Evolutionary conservation across 1,140 invertebrate species (phyloP), one percentile per base, ranked within the genome.

Genomic region (Melitaea cinxia): DNA sequence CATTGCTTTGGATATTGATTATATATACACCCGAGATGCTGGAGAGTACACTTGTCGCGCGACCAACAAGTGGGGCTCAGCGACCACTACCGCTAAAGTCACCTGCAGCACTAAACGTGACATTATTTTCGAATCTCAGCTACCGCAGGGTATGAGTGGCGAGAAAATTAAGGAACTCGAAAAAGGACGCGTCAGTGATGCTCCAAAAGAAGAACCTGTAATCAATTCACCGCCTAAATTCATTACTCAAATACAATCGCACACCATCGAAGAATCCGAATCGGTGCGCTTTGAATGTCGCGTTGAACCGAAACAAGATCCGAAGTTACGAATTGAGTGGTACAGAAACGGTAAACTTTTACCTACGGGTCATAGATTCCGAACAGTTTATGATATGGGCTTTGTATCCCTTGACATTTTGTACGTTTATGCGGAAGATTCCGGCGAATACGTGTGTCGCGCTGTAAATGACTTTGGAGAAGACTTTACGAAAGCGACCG

Each of bases 231-330:
- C 96, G 55, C 97, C 97, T 6, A 95, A 94, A 82, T 98, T 98
- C 79, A 94, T 96, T 14, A 96, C 96, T 2, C 96, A 96, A 80
- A 97, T 97, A 68, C 92, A 95, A 80, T 96, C 95, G 7, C 92
- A 94, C 12, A 95, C 95, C 1, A 93, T 96, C 2, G 95, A 96
- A 76, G 97, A 99, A 91, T 96, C 96, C 7, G 97, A 99, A 90
- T 94, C 96, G 0, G 95, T 98, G 0, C 95, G 97, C 56, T 99
- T 99, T 80, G 98, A 99, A 88, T 99, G 97, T 77, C 94, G 95
- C 59, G 96, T 99, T 3, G 96, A 98, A 82, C 99, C 98, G 0
- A 96, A 98, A 88, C 96, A 97, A 71, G 98, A 99, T 93, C 95
- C 98, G 0, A 97, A 95, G 65, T 92, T 99, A 66, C 93, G 94